A percentile compares a stretch with the other conserved stretches of the same genome.
Conservation (phyloP, 2,797 vertebrate species). For the Coregonus suidteri region DNA sequence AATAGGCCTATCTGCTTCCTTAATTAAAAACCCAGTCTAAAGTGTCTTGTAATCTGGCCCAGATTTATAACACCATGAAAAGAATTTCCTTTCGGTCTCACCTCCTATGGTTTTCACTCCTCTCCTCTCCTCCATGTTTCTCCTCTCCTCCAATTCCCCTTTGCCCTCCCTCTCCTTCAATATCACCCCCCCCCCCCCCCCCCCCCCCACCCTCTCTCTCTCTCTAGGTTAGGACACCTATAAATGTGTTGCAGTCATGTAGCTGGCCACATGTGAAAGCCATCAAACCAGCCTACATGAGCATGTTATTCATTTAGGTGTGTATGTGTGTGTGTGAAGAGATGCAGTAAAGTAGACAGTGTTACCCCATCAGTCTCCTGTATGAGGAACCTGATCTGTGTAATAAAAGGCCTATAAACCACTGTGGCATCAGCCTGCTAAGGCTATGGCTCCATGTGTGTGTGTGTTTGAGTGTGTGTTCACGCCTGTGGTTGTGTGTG, state of each 20-base stretch:
- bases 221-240: constrained; percentile 25
- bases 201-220: neutral
- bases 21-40: constrained; percentile 77
- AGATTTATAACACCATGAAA: constrained; percentile 65
- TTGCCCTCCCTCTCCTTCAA: neutral
- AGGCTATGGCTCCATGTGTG: neutral
- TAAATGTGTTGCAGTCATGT: constrained; percentile 24
- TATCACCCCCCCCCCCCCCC: neutral
- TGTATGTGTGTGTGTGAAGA: neutral
- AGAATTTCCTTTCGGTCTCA: constrained; percentile 47
- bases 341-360: neutral
- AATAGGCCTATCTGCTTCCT: constrained; percentile 69
- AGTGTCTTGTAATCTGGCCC: constrained; percentile 61
- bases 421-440: neutral
- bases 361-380: neutral
- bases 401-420: neutral
- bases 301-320: neutral
- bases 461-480: constrained; percentile 10
- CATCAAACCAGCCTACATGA: constrained; percentile 15
- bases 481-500: constrained; percentile 5
- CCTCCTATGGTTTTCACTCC: constrained; percentile 35
- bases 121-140: neutral
- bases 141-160: constrained; percentile 7
- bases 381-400: neutral
- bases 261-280: constrained; percentile 35